Evolutionary conservation across 2,888 invertebrate genomes (phyloP).

Genomic region (Gandaritis pyraliata): DNA sequence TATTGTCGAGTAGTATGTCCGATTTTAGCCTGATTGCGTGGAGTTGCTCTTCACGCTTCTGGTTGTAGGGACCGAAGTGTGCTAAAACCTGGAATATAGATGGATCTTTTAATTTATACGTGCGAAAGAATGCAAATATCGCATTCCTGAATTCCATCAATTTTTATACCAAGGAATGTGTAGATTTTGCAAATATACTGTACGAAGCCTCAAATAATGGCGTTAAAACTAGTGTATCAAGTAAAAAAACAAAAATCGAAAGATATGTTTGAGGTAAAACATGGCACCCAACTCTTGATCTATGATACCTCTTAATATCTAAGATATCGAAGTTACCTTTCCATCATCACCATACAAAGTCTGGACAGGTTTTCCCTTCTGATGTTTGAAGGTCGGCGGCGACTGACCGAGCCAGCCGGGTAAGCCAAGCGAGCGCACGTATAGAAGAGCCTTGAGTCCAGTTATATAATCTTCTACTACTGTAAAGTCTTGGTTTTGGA

Average conservation of each 20-base stretch:
- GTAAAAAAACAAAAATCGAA: no score
- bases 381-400: constrained; percentile 94
- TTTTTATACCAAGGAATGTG: no score
- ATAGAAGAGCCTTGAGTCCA: constrained; percentile 94
- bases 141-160: no score
- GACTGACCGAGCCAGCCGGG: constrained; percentile 97
- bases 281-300: no score
- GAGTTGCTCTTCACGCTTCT: constrained; percentile 87
- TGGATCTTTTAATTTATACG: not conserved
- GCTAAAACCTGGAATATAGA: constrained; percentile 88
- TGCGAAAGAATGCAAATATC: no score
- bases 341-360: constrained; percentile 87
- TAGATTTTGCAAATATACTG: no score
- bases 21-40: constrained; percentile 74
- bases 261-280: no score
- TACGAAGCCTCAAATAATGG: no score
- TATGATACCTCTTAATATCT: no score
- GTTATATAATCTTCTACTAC: constrained; percentile 97
- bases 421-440: constrained; percentile 88
- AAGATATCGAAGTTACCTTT: constrained; percentile 86
- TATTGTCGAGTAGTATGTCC: constrained; percentile 75
- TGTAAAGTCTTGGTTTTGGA: constrained; percentile 99
- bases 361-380: constrained; percentile 95
- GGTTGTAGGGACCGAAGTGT: constrained; percentile 94
- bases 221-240: no score